Conservation (phyloP, 2,888 invertebrate genomes). For the Agrochola lychnidis region DNA sequence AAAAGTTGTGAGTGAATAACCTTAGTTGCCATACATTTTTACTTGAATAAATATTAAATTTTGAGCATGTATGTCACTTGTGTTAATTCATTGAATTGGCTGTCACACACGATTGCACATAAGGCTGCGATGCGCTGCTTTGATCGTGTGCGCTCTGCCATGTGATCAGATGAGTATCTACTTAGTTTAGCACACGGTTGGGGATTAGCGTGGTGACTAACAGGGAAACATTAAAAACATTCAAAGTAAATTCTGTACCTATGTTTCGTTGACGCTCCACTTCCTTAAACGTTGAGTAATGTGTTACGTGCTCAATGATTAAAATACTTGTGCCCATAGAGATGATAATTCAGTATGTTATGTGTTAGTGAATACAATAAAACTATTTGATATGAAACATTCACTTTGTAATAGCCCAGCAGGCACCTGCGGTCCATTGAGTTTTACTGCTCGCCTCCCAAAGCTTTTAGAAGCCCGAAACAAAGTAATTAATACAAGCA, state of each 20-base stretch:
- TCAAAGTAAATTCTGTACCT: slow-evolving; percentile 62
- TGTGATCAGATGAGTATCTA: slow-evolving; percentile 85
- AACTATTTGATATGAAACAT: slow-evolving; percentile 46
- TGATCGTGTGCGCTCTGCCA: slow-evolving; percentile 87
- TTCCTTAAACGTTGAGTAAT: slow-evolving; percentile 25
- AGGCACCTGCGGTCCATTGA: slow-evolving; percentile 48
- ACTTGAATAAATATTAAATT: slow-evolving; percentile 67
- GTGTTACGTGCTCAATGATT: not conserved
- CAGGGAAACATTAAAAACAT: slow-evolving; percentile 62
- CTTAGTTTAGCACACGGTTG: slow-evolving; percentile 74
- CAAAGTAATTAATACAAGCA: slow-evolving; percentile 57
- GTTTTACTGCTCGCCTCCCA: slow-evolving; percentile 41
- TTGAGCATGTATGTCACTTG: slow-evolving; percentile 83
- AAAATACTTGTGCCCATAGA: not conserved
- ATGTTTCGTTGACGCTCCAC: slow-evolving; percentile 48
- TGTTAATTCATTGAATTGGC: slow-evolving; percentile 85
- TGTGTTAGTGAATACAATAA: slow-evolving; percentile 34
- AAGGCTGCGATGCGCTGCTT: slow-evolving; percentile 80
- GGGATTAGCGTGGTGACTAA: slow-evolving; percentile 72
- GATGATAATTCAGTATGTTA: slow-evolving; percentile 8
- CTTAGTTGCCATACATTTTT: slow-evolving; percentile 49
- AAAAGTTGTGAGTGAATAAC: slow-evolving; percentile 37
- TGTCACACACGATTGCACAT: slow-evolving; percentile 83
- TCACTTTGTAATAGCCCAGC: slow-evolving; percentile 32
- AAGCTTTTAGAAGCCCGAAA: slow-evolving; percentile 56